phyloP scores from a whole-genome alignment of 2,797 vertebrate species.

The Scolopax bukidnonensis region DNA sequence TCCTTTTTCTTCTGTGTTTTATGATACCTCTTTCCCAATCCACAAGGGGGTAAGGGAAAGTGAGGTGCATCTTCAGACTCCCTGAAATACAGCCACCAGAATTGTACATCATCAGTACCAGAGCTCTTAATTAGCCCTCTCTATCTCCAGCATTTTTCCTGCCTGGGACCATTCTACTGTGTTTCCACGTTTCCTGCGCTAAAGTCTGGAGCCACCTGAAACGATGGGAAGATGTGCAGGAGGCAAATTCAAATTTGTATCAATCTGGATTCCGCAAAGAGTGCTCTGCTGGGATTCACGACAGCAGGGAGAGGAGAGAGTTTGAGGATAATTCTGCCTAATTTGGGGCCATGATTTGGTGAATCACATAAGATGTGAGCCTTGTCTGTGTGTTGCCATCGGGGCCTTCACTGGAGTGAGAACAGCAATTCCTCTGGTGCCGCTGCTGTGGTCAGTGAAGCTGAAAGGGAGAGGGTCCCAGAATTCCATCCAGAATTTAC shows the following conservation, averaged over 20 bases:
- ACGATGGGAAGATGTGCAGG: background rate
- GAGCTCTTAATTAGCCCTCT: background rate
- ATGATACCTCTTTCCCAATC: background rate
- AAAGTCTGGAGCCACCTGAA: background rate
- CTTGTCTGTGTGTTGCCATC: background rate
- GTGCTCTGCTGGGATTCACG: background rate
- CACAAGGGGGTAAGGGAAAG: background rate
- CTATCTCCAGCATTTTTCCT: background rate
- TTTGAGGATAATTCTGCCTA: background rate
- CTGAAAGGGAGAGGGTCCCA: background rate
- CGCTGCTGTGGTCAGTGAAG: background rate
- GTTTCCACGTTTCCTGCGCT: background rate
- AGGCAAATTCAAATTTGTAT: background rate
- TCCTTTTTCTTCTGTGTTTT: background rate
- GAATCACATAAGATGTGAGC: background rate
- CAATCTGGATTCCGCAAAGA: background rate
- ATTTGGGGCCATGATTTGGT: background rate
- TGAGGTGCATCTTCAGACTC: background rate
- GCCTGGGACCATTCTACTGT: background rate
- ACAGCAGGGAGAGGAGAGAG: background rate
- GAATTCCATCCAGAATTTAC: background rate
- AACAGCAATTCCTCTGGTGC: background rate
- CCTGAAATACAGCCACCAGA: background rate
- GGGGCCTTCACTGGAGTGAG: background rate
- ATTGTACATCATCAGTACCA: background rate